Base-by-base conservation (phyloP, 92 coral and sea anemone genomes). In the Hydrozoanthus gracilis region DNA sequence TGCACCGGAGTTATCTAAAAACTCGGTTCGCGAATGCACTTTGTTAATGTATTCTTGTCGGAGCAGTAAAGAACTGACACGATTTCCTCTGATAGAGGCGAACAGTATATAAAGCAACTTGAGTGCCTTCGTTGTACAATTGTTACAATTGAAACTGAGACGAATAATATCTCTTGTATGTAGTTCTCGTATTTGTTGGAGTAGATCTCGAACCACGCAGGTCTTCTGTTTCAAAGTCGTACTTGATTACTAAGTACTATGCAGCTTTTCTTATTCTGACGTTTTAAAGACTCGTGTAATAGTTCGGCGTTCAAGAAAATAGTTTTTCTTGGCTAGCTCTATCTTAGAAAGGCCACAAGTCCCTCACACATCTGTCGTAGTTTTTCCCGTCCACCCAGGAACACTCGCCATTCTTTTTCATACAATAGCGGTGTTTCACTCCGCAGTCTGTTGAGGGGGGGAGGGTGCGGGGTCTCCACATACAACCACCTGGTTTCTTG, bases 371-470 rank as follows among this genome's bases (percentile, higher is more conserved):
- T 48, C 79, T 60, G 84, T 87, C 70, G 56, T 75, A 90, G 76
- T 76, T 89, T 17, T 67, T 49, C 9, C 91, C 91, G 13, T 73
- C 73, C 16, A 50, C 58, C 93, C 93, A 90, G 10, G 56, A 61
- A 62, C 93, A 90, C 35, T 45, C 12, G 9, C 87, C 83, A 3
- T 69, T 60, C 54, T 60, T 77, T 72, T 77, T 82, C 58, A 44
- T 62, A 61, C 93, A 90, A 50, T 56, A 50, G 71, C 86, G 78
- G 51, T 90, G 88, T 66, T 50, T 87, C 10, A 86, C 91, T 39
- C 82, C 93, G 76, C 93, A 90, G 54, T 90, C 93, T 7, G 55
- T 71, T 20, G 90, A 84, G 44, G 87, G 82, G 15, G 77, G 71
- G 9, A 89, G 51, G 15, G 88, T 87, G 18, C 76, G 77, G 64